Base-by-base conservation (phyloP, 1,140 invertebrate genomes). In the Rhagoletis pomonella region DNA sequence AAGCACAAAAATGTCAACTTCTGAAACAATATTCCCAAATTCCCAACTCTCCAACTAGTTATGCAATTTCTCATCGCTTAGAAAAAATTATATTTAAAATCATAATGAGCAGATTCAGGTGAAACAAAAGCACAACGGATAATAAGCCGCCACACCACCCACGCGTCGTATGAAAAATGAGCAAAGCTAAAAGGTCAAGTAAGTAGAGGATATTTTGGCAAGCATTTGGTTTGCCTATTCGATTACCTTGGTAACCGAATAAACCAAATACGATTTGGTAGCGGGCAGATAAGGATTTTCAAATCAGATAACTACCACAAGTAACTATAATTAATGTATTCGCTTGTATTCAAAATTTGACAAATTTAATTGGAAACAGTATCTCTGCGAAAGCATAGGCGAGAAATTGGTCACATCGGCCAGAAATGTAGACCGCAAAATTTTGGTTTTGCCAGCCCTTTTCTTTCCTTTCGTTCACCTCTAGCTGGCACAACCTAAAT, bases 261-360 rank as follows among this genome's bases (percentile, higher is more conserved):
- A 42, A 17, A 44, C 6, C 67, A 73, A 42, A 47, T 10, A 73
- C 67, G 4, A 44, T 12, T 47, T 73, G 39, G 67, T 17, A 42
- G 10, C 12, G 1, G 14, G 39, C 67, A 73, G 12, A n/a, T 42
- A 73, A 42, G 67, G 39, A 73, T 62, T 85, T 62, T 60, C 29
- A 85, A 62, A 85, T 73, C 67, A 73, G 67, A 73, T 73, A 73
- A 73, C 67, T 58, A 50, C 19, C 81, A 59, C 81, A 85, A 85
- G 50, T 39, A 85, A 85, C 4, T 60, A 29, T 85, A 59, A 85
- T 85, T 85, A 59, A 85, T 85, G 81, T 59, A 14, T 62, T 12
- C 29, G 39, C 58, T 85, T 55, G 5, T 17, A 85, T 62, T 85
- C 39, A 85, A 19, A 62, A 85, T 42, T 42, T 85, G 84, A 85